Evolutionary conservation across 2,888 invertebrate species (phyloP).

Genomic region (Adelognathus sp.): DNA sequence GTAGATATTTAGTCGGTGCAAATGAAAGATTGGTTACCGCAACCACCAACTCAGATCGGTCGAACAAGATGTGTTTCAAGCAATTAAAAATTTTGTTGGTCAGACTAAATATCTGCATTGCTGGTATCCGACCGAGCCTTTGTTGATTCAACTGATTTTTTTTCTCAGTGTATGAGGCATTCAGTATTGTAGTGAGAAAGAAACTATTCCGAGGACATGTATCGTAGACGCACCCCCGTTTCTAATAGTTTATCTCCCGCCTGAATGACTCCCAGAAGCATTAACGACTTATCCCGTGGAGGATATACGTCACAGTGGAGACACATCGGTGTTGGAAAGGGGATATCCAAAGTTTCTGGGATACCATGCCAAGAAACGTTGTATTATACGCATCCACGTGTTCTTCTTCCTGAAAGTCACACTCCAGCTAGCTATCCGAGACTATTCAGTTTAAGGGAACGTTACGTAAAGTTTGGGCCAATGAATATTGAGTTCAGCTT

Average conservation of each 20-base stretch:
- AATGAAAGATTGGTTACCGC: too few relatives aligned
- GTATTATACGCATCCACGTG: conserved; percentile 48
- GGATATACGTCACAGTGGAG: conserved; percentile 42
- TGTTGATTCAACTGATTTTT: not conserved
- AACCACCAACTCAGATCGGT: too few relatives aligned
- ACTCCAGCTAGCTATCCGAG: not conserved
- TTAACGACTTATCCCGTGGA: conserved; percentile 53
- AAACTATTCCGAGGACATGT: conserved; percentile 11
- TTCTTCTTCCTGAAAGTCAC: conserved; percentile 31
- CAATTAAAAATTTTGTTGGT: too few relatives aligned
- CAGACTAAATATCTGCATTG: too few relatives aligned
- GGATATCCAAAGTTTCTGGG: conserved; percentile 65
- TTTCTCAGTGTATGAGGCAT: not conserved
- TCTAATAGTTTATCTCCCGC: conserved; percentile 46
- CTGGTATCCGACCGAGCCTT: too few relatives aligned
- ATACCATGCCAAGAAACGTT: conserved; percentile 65
- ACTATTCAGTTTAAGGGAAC: not conserved
- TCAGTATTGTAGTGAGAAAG: not conserved
- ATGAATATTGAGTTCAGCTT: not conserved
- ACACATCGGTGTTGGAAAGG: conserved; percentile 55
- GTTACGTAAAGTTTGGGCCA: not conserved
- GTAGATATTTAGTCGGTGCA: too few relatives aligned
- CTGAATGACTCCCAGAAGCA: conserved; percentile 47
- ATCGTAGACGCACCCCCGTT: conserved; percentile 21
- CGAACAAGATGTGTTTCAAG: too few relatives aligned